These are phyloP conservation scores for Neocrepidodera transversa DNA, from an alignment of 2,888 invertebrate genomes.

Conservation along the genomic window DNA sequence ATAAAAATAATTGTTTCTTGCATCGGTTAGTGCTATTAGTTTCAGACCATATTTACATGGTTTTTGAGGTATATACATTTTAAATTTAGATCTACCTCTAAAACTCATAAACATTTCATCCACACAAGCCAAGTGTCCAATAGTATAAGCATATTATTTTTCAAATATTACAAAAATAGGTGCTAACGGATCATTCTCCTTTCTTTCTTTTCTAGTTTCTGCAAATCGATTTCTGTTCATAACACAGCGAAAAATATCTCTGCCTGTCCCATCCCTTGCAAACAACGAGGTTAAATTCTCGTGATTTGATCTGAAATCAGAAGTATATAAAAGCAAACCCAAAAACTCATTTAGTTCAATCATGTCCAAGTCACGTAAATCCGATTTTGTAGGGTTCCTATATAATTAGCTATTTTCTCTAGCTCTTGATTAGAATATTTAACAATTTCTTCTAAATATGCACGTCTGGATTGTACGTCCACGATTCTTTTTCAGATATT, in stretches of 20 bases:
- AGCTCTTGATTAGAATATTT: no score
- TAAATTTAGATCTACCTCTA: conserved; percentile 47
- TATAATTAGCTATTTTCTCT: no score
- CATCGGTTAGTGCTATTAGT: no score
- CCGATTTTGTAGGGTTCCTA: no score
- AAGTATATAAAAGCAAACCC: conserved; percentile 6
- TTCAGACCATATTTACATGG: conserved; percentile 50
- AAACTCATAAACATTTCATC: conserved; percentile 48
- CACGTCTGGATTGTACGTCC: no score
- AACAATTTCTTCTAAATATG: no score
- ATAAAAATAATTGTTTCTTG: no score
- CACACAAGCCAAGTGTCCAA: conserved; percentile 35
- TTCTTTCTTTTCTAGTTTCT: conserved; percentile 28
- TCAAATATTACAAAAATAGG: conserved; percentile 29
- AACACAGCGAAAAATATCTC: conserved; percentile 38
- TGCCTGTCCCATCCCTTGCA: conserved; percentile 17
- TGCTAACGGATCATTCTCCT: conserved; percentile 34
- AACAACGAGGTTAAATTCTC: conserved; percentile 14
- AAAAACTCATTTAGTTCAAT: conserved; percentile 7
- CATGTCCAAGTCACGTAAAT: background rate
- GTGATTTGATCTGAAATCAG: conserved; percentile 16
- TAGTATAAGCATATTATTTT: conserved; percentile 16
- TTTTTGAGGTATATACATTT: conserved; percentile 52
- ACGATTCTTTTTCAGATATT: no score
- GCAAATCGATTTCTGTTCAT: conserved; percentile 39